These are phyloP conservation scores for Metopolophium dirhodum DNA, from an alignment of 1,140 invertebrate species.

Conservation along the genomic window DNA sequence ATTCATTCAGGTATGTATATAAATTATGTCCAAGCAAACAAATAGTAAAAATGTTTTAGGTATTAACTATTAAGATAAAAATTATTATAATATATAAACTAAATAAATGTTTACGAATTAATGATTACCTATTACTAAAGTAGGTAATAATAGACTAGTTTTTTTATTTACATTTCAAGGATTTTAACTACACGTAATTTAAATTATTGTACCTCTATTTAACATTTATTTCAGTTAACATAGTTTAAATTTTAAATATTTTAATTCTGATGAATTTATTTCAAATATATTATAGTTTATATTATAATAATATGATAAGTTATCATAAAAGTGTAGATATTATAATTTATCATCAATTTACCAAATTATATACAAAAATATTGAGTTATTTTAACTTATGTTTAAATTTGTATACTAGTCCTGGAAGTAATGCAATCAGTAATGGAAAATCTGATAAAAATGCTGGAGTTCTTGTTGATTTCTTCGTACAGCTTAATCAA, in stretches of 20 bases:
- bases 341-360: not conserved
- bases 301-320: no score
- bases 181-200: no score
- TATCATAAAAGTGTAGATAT: not conserved
- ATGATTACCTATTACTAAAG: no score
- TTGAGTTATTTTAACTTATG: not conserved
- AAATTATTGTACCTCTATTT: no score
- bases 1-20: constrained; percentile 75
- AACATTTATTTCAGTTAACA: no score
- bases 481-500: constrained; percentile 81
- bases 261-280: no score
- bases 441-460: constrained; percentile 44
- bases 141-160: no score
- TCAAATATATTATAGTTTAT: no score
- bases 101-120: no score
- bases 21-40: not conserved
- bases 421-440: constrained; percentile 60
- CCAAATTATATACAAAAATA: not conserved
- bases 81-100: not conserved
- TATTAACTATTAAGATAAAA: not conserved
- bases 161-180: no score
- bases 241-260: no score
- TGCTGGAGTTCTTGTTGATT: constrained; percentile 87
- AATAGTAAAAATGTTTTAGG: not conserved
- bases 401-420: constrained; percentile 63